Percentiles rank a stretch among this genome's conserved stretches.
phyloP scores from a whole-genome alignment of 2,888 invertebrate genomes.

The Philonicus albiceps region DNA sequence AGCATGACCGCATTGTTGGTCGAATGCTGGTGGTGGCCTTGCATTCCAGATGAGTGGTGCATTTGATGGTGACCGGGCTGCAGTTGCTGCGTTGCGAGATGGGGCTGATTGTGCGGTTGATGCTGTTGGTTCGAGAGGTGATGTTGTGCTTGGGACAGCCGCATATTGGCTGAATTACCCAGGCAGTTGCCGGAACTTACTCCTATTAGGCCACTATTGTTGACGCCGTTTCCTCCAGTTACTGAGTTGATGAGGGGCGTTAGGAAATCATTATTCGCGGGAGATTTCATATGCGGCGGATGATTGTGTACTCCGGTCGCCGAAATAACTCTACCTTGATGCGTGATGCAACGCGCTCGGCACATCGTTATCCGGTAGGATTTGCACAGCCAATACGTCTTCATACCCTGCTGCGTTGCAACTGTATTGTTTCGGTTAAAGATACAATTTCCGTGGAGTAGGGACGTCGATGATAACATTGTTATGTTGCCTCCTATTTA shows the following conservation, averaged over 20 bases:
- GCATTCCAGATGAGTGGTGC: constrained; percentile 6
- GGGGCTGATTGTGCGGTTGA: constrained; percentile 34
- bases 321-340: constrained; percentile 63
- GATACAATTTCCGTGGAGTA: constrained; percentile 63
- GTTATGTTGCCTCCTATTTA: constrained; percentile 53
- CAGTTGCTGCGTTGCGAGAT: constrained; percentile 1
- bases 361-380: constrained; percentile 64
- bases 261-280: constrained; percentile 30
- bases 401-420: constrained; percentile 64
- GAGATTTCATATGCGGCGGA: constrained; percentile 60
- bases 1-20: constrained; percentile 44
- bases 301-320: constrained; percentile 64
- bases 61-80: constrained; percentile 25
- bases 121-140: constrained; percentile 31
- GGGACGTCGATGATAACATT: constrained; percentile 63
- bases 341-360: constrained; percentile 63
- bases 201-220: neutral
- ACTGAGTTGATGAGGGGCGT: constrained; percentile 23
- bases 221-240: neutral
- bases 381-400: constrained; percentile 64
- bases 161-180: neutral
- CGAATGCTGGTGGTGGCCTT: constrained; percentile 33
- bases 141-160: constrained; percentile 12
- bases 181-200: neutral
- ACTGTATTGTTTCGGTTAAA: constrained; percentile 64